These are phyloP conservation scores for Leptopilina syphax DNA, from an alignment of 2,888 invertebrate species.

Conservation along the genomic window DNA sequence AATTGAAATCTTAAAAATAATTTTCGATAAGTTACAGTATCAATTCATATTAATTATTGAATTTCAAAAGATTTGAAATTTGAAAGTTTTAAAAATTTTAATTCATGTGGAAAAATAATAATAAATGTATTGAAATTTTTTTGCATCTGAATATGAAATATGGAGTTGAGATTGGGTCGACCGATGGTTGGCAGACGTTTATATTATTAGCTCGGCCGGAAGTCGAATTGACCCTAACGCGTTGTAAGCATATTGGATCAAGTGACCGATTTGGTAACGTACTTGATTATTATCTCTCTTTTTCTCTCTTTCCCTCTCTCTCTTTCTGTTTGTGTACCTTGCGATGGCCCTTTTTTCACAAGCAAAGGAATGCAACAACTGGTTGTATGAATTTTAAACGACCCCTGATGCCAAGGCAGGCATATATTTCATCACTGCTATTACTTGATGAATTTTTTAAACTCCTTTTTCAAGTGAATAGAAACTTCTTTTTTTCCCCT, in stretches of 20 bases:
- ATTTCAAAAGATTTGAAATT: too few relatives aligned
- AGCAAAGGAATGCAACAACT: constrained; percentile 1
- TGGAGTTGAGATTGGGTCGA: constrained; percentile 3
- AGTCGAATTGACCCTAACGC: constrained; percentile 20
- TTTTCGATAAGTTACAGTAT: too few relatives aligned
- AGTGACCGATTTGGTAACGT: constrained; percentile 37
- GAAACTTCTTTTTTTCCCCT: too few relatives aligned
- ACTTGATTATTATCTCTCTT: constrained; percentile 3
- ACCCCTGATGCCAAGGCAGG: background rate
- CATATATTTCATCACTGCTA: background rate
- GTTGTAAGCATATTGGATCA: constrained; percentile 27
- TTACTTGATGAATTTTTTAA: constrained; percentile 6
- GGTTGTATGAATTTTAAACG: background rate
- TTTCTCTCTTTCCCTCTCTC: too few relatives aligned
- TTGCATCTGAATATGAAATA: background rate
- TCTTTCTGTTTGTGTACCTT: background rate
- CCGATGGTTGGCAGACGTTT: constrained; percentile 21
- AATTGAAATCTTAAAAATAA: too few relatives aligned
- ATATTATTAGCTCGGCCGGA: constrained; percentile 37
- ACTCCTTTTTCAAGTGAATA: too few relatives aligned
- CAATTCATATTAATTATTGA: too few relatives aligned
- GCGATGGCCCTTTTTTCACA: constrained; percentile 31
- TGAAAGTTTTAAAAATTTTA: too few relatives aligned
- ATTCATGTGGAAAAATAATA: background rate
- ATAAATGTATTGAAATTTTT: background rate